phyloP scores from a whole-genome alignment of 2,888 invertebrate genomes.

The Branchellion lobata region DNA sequence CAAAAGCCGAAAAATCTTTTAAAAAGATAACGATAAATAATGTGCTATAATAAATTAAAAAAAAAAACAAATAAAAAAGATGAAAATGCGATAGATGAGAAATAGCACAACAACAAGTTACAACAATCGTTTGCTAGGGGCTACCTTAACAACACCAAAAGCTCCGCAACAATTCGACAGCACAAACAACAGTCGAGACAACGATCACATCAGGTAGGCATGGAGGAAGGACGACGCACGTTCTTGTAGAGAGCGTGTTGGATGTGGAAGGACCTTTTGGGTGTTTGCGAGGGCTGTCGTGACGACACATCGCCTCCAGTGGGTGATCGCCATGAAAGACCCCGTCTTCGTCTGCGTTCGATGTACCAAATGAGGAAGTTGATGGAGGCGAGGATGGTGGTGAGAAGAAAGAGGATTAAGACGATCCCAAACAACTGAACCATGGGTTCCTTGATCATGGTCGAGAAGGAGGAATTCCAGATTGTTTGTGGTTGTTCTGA shows the following conservation, averaged over 20 bases:
- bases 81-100: no score
- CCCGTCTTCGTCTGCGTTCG: constrained; percentile 43
- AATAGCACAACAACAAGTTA: neutral
- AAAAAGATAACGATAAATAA: no score
- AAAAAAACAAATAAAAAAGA: no score
- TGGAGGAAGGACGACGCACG: constrained; percentile 45
- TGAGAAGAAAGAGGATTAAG: constrained; percentile 46
- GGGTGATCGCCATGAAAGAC: constrained; percentile 43
- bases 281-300: constrained; percentile 27
- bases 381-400: constrained; percentile 42
- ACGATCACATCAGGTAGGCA: constrained; percentile 39
- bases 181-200: neutral
- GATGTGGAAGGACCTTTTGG: constrained; percentile 47
- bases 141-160: no score
- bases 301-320: constrained; percentile 32
- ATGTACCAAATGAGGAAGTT: constrained; percentile 48
- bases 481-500: neutral
- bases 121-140: no score
- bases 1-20: no score
- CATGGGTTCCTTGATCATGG: constrained; percentile 40
- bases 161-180: neutral
- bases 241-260: constrained; percentile 48
- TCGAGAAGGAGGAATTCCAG: neutral
- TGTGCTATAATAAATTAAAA: no score
- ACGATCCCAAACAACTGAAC: constrained; percentile 46